These are phyloP conservation scores for Caenorhabditis imperialis DNA, from an alignment of 2,888 invertebrate genomes.

Conservation along the genomic window DNA sequence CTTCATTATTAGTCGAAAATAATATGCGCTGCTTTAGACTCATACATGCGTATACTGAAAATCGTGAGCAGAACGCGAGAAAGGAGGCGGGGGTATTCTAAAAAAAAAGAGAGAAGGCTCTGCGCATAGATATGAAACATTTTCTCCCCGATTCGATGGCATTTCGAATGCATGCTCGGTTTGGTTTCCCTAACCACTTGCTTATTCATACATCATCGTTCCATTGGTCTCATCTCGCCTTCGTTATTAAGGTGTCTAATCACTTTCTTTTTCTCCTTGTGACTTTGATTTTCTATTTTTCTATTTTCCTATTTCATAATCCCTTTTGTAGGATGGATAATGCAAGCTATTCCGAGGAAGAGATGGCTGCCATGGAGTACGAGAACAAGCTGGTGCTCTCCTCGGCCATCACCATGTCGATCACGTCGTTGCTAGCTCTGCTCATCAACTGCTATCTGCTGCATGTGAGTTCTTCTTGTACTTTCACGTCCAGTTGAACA, in stretches of 20 bases:
- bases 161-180: conserved; percentile 43
- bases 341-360: conserved; percentile 15
- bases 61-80: conserved; percentile 6
- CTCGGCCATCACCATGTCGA: conserved; percentile 66
- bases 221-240: conserved; percentile 27
- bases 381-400: conserved; percentile 28
- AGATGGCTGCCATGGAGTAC: neutral
- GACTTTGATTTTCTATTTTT: neutral
- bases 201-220: conserved; percentile 48
- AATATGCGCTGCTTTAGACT: too few relatives aligned
- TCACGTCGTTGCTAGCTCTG: conserved; percentile 66
- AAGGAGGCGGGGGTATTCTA: conserved; percentile 6
- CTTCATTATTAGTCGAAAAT: too few relatives aligned
- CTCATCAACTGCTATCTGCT: conserved; percentile 73
- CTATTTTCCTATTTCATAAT: neutral
- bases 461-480: conserved; percentile 53
- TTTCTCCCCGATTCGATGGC: conserved; percentile 6
- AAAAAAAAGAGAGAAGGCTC: neutral
- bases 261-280: neutral
- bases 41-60: conserved; percentile 20
- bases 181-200: conserved; percentile 17
- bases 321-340: conserved; percentile 30
- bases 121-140: conserved; percentile 21
- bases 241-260: neutral
- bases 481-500: neutral